Conservation (phyloP, 2,888 invertebrate species). For the Choristoneura rosaceana region DNA sequence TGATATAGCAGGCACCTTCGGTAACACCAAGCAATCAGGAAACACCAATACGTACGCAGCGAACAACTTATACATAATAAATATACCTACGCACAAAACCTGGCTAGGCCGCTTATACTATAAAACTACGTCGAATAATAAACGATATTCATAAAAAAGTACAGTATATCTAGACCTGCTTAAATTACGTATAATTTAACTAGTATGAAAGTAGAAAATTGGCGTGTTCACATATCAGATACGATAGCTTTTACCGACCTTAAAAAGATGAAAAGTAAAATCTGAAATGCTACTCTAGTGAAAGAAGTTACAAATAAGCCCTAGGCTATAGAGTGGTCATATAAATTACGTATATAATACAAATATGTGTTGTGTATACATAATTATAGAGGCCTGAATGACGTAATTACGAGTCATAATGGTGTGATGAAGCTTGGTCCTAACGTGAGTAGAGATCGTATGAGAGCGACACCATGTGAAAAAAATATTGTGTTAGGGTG, state of each 20-base stretch:
- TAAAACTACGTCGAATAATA: slow-evolving; percentile 49
- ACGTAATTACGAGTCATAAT: slow-evolving; percentile 52
- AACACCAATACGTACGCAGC: slow-evolving; percentile 63
- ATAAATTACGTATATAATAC: slow-evolving; percentile 58
- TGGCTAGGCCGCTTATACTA: slow-evolving; percentile 56
- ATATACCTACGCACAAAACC: slow-evolving; percentile 66
- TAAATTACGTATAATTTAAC: slow-evolving; percentile 67
- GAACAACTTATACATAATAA: slow-evolving; percentile 67
- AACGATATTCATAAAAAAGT: slow-evolving; percentile 49
- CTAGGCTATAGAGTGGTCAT: slow-evolving; percentile 62
- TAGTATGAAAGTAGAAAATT: slow-evolving; percentile 70
- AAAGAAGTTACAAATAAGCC: slow-evolving; percentile 72
- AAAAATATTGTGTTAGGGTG: slow-evolving; percentile 72
- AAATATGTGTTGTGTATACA: slow-evolving; percentile 59
- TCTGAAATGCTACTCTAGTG: slow-evolving; percentile 77
- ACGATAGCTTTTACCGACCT: slow-evolving; percentile 65
- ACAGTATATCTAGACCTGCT: slow-evolving; percentile 58
- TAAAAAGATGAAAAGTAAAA: slow-evolving; percentile 63
- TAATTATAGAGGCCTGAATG: slow-evolving; percentile 53
- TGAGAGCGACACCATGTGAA: slow-evolving; percentile 66
- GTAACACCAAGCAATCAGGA: slow-evolving; percentile 85
- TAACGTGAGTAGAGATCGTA: slow-evolving; percentile 59
- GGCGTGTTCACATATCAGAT: slow-evolving; percentile 71
- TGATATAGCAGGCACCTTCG: slow-evolving; percentile 98
- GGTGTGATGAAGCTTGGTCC: slow-evolving; percentile 65